Base-by-base conservation (phyloP, 2,888 invertebrate genomes). In the Dioctria linearis region DNA sequence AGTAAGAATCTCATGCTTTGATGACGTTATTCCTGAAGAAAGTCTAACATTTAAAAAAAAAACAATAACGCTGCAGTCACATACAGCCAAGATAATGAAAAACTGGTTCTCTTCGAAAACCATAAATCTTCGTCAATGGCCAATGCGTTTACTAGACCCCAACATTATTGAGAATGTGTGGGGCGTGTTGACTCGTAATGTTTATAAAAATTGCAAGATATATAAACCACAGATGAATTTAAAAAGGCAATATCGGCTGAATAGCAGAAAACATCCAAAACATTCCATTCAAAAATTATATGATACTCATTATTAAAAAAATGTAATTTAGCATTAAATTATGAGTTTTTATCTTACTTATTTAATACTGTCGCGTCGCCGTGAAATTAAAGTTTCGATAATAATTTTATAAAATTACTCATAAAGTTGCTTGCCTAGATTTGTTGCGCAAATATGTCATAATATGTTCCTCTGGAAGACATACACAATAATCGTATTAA, bases 151-250 rank as follows among this genome's bases (percentile, higher is more conserved):
- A 9, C 63, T 6, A 9, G 63, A 5, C 40, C 63, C 39, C 63
- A 63, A 63, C 39, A 63, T 63, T 63, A 63, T 40, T 63, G 63
- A 63, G 8, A 63, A 63, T 11, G 63, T 40, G 8, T 59, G 59
- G 59, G 59, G 13, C 37, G 25, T 59, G 8, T 59, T 59, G 8
- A 25, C 59, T 8, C 13, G 25, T 8, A 59, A 59, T 9, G 13
- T 61, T 61, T 39, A 59, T n/a, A 59, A 59, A 59, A 5, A n/a
- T n/a, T 13, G 25, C 25, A 59, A 2, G 37, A 59, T 13, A 59
- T 59, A 8, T n/a, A 13, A 59, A 25, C 59, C 3, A 59, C 2
- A 37, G 59, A 63, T 63, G 40, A 63, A 9, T 8, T 63, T 63
- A 39, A 63, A 63, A 39, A 5, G 63, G 40, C 39, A 63, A 63